These are phyloP conservation scores for Helicoverpa zea DNA, from an alignment of 1,140 invertebrate genomes.

Conservation along the genomic window DNA sequence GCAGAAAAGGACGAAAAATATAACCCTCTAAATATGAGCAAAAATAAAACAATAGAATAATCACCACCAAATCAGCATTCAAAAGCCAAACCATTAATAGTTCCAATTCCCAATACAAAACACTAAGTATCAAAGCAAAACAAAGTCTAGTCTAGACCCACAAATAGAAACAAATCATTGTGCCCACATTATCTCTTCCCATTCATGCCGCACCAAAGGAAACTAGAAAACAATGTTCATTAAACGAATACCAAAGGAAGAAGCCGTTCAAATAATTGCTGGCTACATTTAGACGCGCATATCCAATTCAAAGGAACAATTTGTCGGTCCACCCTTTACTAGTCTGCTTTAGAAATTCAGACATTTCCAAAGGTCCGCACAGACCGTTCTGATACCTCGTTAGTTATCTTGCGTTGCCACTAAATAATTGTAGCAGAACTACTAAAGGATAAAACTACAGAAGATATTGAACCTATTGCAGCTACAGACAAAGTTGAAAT, in stretches of 20 bases:
- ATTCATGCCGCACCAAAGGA: conserved; percentile 72
- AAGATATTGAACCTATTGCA: conserved; percentile 54
- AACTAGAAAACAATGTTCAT: conserved; percentile 81
- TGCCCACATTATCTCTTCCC: conserved; percentile 68
- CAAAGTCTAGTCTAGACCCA: conserved; percentile 55
- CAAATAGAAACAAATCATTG: conserved; percentile 70
- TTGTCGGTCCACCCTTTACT: conserved; percentile 79
- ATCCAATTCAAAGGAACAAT: conserved; percentile 81
- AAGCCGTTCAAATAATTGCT: conserved; percentile 80
- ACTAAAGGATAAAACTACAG: conserved; percentile 41
- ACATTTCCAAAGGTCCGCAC: conserved; percentile 78
- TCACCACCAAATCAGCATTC: conserved; percentile 1
- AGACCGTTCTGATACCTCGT: conserved; percentile 80
- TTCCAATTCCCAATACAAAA: conserved; percentile 30
- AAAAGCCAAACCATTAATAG: not conserved
- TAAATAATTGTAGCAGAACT: conserved; percentile 82
- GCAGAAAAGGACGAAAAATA: not conserved
- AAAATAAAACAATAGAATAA: not conserved
- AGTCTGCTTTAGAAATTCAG: conserved; percentile 69
- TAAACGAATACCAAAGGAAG: conserved; percentile 82
- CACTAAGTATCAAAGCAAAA: conserved; percentile 47
- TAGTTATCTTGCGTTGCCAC: conserved; percentile 78
- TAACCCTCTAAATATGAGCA: not conserved
- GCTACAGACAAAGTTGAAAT: conserved; percentile 56
- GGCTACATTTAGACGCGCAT: conserved; percentile 78